phyloP scores from a whole-genome alignment of 2,797 vertebrate genomes.

The Megalops cyprinoides region DNA sequence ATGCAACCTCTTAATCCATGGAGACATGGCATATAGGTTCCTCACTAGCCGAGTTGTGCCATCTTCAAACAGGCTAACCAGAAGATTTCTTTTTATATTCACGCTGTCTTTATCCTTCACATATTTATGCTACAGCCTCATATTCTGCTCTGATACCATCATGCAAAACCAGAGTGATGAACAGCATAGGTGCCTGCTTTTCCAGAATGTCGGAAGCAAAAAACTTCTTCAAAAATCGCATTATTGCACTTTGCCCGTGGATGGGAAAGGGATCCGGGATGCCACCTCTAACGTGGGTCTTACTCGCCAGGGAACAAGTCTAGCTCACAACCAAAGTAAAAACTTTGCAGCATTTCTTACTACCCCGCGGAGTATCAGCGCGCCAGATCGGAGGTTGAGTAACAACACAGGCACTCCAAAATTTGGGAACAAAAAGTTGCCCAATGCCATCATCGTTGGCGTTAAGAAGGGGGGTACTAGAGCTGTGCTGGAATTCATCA shows the following conservation, averaged over 20 bases:
- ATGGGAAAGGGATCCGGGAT: slow-evolving; percentile 41
- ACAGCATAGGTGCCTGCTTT: slow-evolving; percentile 68
- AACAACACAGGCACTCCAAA: slow-evolving; percentile 62
- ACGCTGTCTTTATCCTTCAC: slow-evolving; percentile 79
- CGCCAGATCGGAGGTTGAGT: slow-evolving; percentile 14
- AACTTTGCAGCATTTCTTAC: slow-evolving; percentile 13
- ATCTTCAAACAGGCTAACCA: slow-evolving; percentile 77
- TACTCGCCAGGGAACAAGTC: slow-evolving; percentile 41
- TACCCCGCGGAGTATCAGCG: slow-evolving; percentile 54
- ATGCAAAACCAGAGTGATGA: slow-evolving; percentile 68
- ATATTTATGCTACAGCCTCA: slow-evolving; percentile 82
- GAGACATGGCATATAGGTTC: slow-evolving; percentile 88
- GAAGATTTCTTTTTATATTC: slow-evolving; percentile 77
- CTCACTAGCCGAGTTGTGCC: slow-evolving; percentile 77
- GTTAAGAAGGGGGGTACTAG: slow-evolving; percentile 91
- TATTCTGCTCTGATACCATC: slow-evolving; percentile 73
- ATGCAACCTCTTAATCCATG: slow-evolving; percentile 70
- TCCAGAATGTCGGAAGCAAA: slow-evolving; percentile 62
- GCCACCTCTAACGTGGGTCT: slow-evolving; percentile 36
- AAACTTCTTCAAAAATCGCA: slow-evolving; percentile 78
- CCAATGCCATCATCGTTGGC: slow-evolving; percentile 87
- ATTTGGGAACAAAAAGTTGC: slow-evolving; percentile 83
- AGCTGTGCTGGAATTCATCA: slow-evolving; percentile 88
- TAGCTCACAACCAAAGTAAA: slow-evolving; percentile 45
- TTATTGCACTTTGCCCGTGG: slow-evolving; percentile 59